phyloP scores from a whole-genome alignment of 1,140 invertebrate species.

The Acromyrmex heyeri region DNA sequence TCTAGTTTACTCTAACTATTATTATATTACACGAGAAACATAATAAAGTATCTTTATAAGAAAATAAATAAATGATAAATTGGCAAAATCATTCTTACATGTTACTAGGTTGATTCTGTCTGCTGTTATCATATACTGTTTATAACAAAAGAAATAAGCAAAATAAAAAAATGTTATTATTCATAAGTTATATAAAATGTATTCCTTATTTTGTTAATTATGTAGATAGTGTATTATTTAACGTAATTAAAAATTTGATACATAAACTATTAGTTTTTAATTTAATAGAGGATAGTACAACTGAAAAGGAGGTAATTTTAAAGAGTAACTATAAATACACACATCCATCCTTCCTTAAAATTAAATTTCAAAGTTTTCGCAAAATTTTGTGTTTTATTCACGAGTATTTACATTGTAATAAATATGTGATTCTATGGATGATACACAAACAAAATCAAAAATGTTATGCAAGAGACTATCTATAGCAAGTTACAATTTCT shows the following conservation, averaged over 20 bases:
- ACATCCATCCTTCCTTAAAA: not conserved
- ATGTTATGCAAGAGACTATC: not conserved
- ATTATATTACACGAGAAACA: slow-evolving; percentile 24
- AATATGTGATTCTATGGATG: not conserved
- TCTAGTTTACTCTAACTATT: slow-evolving; percentile 41
- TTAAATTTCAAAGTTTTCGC: not conserved
- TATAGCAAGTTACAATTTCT: not conserved
- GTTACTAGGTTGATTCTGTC: slow-evolving; percentile 55
- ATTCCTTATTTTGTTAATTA: slow-evolving; percentile 3
- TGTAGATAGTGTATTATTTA: not conserved
- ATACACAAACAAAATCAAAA: not conserved
- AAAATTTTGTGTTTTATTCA: slow-evolving; percentile 12
- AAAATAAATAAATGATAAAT: slow-evolving; percentile 42
- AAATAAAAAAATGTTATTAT: slow-evolving; percentile 59
- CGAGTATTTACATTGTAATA: slow-evolving; percentile 2
- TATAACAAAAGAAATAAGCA: slow-evolving; percentile 45
- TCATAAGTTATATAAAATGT: slow-evolving; percentile 29
- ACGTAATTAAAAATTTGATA: slow-evolving; percentile 14
- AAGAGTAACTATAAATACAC: not conserved
- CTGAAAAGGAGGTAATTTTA: not conserved
- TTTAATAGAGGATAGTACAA: not conserved
- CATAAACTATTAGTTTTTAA: not conserved
- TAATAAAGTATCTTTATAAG: slow-evolving; percentile 53
- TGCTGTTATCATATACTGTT: slow-evolving; percentile 53
- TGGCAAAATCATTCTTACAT: slow-evolving; percentile 55